Conservation (phyloP, 2,113 vertebrate species). For the Monopterus albus region DNA sequence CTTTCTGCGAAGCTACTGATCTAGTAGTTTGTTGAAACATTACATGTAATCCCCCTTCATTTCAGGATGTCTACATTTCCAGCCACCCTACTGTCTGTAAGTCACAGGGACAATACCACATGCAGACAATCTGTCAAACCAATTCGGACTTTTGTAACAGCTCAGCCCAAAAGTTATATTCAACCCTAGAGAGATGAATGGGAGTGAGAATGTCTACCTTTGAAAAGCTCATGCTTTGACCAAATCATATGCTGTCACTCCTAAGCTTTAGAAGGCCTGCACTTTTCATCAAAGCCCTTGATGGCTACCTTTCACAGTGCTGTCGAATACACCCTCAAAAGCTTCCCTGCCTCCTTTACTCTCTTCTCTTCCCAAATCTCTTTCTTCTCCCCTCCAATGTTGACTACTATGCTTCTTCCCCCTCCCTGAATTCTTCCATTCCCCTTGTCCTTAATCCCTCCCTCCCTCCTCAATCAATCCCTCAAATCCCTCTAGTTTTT, state of each 20-base stretch:
- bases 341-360: conserved; percentile 72
- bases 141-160: conserved; percentile 65
- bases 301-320: conserved; percentile 81
- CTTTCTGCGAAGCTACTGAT: conserved; percentile 29
- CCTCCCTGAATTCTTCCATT: conserved; percentile 69
- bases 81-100: conserved; percentile 55
- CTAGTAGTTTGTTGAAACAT: conserved; percentile 40
- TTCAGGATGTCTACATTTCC: conserved; percentile 64
- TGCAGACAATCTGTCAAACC: conserved; percentile 75
- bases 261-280: conserved; percentile 81
- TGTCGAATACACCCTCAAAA: conserved; percentile 79
- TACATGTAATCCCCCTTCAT: conserved; percentile 62
- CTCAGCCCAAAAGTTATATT: conserved; percentile 76
- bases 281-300: conserved; percentile 82
- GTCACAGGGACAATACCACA: conserved; percentile 69
- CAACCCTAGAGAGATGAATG: conserved; percentile 68
- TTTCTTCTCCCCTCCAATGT: conserved; percentile 77
- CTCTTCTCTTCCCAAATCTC: conserved; percentile 74
- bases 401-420: conserved; percentile 51
- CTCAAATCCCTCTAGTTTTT: conserved; percentile 75
- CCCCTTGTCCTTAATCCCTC: conserved; percentile 75
- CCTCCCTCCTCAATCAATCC: conserved; percentile 74
- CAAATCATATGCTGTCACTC: conserved; percentile 84
- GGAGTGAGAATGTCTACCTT: conserved; percentile 77
- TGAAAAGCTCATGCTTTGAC: conserved; percentile 81